These are phyloP conservation scores for Euplexia lucipara DNA, from an alignment of 2,888 invertebrate species.

Conservation along the genomic window DNA sequence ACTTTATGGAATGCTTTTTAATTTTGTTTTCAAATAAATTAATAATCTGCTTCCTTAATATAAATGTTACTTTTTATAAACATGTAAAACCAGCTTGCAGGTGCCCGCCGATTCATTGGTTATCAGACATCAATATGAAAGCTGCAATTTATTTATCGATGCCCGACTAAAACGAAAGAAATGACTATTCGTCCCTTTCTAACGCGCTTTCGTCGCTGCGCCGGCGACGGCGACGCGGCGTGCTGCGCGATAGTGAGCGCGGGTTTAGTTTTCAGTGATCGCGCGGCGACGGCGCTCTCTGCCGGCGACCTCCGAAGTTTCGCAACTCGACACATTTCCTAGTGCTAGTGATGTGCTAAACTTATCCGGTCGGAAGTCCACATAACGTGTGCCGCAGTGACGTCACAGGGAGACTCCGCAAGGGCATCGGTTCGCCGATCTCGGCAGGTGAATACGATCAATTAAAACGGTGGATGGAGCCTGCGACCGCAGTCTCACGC, in stretches of 20 bases:
- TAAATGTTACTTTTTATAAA: conserved; percentile 27
- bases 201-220: conserved; percentile 81
- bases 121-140: conserved; percentile 80
- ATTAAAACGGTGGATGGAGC: conserved; percentile 68
- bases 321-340: conserved; percentile 80
- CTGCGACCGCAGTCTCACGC: conserved; percentile 68
- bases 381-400: conserved; percentile 65
- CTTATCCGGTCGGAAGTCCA: conserved; percentile 76
- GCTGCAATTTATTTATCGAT: conserved; percentile 76
- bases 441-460: conserved; percentile 78
- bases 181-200: conserved; percentile 86
- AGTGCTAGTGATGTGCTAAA: conserved; percentile 87
- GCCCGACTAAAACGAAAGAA: conserved; percentile 83
- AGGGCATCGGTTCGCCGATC: conserved; percentile 70
- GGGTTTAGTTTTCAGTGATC: conserved; percentile 87
- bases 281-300: conserved; percentile 86
- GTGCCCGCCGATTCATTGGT: conserved; percentile 65
- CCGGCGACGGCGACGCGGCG: conserved; percentile 55
- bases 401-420: conserved; percentile 69
- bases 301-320: conserved; percentile 85
- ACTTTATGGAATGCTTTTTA: no score
- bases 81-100: conserved; percentile 36
- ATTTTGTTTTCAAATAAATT: neutral
- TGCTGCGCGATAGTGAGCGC: conserved; percentile 78
- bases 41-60: conserved; percentile 5